A percentile compares a stretch with the other conserved stretches of the same genome.
These are phyloP conservation scores for Acanthoscelides obtectus DNA, from an alignment of 2,888 invertebrate species.

Conservation along the genomic window DNA sequence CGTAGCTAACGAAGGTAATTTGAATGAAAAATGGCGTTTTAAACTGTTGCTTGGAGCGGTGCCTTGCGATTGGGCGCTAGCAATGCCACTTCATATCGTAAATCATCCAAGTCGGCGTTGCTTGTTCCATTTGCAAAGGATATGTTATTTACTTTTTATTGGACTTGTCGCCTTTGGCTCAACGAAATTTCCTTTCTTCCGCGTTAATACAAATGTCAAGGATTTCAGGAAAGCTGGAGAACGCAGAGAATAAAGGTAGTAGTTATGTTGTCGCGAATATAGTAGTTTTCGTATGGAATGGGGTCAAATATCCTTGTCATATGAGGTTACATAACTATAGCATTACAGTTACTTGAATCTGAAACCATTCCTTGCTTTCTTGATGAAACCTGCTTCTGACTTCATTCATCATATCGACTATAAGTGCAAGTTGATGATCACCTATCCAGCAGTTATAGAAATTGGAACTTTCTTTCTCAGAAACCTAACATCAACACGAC, in stretches of 20 bases:
- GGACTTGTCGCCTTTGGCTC: background rate
- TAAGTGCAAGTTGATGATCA: too few relatives aligned
- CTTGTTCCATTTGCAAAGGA: background rate
- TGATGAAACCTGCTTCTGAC: too few relatives aligned
- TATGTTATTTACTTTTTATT: background rate
- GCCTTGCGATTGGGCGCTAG: background rate
- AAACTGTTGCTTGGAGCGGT: background rate
- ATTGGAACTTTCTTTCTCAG: too few relatives aligned
- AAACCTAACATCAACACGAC: too few relatives aligned
- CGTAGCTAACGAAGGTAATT: background rate
- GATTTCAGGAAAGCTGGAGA: background rate
- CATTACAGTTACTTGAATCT: too few relatives aligned
- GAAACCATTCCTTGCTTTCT: too few relatives aligned
- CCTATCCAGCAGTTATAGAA: too few relatives aligned
- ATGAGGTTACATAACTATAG: too few relatives aligned
- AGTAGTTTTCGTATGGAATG: too few relatives aligned
- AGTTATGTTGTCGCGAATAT: too few relatives aligned
- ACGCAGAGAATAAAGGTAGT: background rate
- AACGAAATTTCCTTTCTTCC: background rate
- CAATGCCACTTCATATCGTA: background rate
- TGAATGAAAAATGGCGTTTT: background rate
- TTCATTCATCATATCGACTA: too few relatives aligned
- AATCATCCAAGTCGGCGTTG: background rate
- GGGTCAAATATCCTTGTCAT: too few relatives aligned
- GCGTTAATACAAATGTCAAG: background rate